These are phyloP conservation scores for Dendrocincla tyrannina DNA, from an alignment of 2,797 vertebrate species.

Conservation along the genomic window DNA sequence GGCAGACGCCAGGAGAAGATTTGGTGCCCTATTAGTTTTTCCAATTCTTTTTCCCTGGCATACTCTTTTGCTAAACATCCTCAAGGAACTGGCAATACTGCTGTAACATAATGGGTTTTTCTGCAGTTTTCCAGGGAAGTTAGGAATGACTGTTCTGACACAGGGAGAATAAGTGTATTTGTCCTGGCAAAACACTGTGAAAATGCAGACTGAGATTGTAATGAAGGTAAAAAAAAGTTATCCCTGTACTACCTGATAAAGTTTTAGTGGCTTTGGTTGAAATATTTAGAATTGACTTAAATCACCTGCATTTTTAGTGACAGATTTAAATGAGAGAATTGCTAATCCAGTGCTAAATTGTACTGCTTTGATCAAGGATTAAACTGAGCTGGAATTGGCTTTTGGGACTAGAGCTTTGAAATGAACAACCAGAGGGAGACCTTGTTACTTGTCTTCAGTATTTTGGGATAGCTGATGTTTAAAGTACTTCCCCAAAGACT, in stretches of 20 bases:
- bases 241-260: not conserved
- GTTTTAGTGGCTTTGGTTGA: not conserved
- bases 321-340: slow-evolving; percentile 40
- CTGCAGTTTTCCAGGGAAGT: not conserved
- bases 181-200: not conserved
- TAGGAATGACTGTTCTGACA: not conserved
- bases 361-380: slow-evolving; percentile 73
- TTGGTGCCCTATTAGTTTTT: not conserved
- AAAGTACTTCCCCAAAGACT: not conserved
- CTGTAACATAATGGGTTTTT: not conserved
- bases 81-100: not conserved
- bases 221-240: not conserved
- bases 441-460: not conserved
- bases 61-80: not conserved
- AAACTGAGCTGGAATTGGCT: slow-evolving; percentile 37
- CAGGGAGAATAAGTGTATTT: not conserved
- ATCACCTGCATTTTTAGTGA: slow-evolving; percentile 38
- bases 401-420: slow-evolving; percentile 24
- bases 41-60: not conserved
- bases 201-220: not conserved
- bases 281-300: slow-evolving; percentile 1
- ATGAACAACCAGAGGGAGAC: not conserved
- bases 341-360: slow-evolving; percentile 53
- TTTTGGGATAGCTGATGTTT: not conserved
- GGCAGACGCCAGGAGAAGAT: not conserved